Percentiles rank a stretch among this genome's conserved stretches.
These are phyloP conservation scores for Panorpa germanica DNA, from an alignment of 2,888 invertebrate species.

Conservation along the genomic window DNA sequence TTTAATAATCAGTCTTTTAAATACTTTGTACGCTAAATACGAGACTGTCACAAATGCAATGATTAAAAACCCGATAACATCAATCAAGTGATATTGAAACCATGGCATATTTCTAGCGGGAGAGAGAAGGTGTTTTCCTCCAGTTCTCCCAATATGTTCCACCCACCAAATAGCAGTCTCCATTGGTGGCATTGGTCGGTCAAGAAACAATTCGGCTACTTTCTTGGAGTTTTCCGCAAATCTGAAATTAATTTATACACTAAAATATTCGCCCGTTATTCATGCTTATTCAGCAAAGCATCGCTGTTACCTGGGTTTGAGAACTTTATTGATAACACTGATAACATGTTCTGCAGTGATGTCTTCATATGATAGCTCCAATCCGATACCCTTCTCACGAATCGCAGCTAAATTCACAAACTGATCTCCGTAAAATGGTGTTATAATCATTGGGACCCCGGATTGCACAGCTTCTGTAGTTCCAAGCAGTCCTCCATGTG, in stretches of 20 bases:
- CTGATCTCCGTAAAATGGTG: conserved; percentile 54
- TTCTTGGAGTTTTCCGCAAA: no score
- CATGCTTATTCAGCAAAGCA: no score
- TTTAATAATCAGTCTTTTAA: no score
- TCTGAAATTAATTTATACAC: no score
- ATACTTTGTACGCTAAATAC: no score
- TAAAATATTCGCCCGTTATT: no score
- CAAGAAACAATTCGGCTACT: no score
- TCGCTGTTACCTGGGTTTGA: no score
- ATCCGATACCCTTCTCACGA: conserved; percentile 36
- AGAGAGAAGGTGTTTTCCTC: conserved; percentile 33
- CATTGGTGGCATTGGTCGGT: conserved; percentile 32
- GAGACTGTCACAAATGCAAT: no score
- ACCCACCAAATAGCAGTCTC: conserved; percentile 45
- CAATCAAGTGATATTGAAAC: conserved; percentile 26
- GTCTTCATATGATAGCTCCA: conserved; percentile 32
- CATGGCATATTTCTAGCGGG: conserved; percentile 26
- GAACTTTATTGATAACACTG: no score
- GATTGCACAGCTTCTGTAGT: conserved; percentile 46
- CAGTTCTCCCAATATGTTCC: conserved; percentile 38
- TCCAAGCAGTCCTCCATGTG: conserved; percentile 48
- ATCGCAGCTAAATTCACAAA: conserved; percentile 41
- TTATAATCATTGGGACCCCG: conserved; percentile 41
- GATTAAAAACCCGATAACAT: conserved; percentile 26
- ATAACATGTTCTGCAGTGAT: conserved; percentile 33